A percentile compares a stretch with the other conserved stretches of the same genome.
phyloP scores from a whole-genome alignment of 2,888 invertebrate genomes.

The Phoronis australis region DNA sequence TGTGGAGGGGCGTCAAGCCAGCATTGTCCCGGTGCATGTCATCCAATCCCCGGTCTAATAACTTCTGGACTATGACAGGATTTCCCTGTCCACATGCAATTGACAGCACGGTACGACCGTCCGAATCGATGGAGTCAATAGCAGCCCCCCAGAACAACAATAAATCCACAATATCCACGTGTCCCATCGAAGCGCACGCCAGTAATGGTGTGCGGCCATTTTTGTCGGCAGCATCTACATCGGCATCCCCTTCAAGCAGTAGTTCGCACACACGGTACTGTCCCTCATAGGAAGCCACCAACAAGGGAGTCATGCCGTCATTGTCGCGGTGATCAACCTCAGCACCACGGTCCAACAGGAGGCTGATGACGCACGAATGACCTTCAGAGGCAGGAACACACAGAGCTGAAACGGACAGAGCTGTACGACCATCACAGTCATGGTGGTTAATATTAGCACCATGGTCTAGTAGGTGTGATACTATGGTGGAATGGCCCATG shows the following conservation, averaged over 20 bases:
- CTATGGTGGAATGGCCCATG: conserved; percentile 61
- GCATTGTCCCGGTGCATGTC: conserved; percentile 78
- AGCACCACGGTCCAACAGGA: conserved; percentile 44
- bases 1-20: conserved; percentile 95
- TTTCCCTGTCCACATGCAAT: conserved; percentile 53
- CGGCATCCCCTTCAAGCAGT: conserved; percentile 84
- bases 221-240: conserved; percentile 77
- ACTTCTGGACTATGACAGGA: conserved; percentile 80
- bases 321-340: conserved; percentile 49
- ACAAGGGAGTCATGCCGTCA: conserved; percentile 51
- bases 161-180: conserved; percentile 76
- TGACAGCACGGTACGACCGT: conserved; percentile 74
- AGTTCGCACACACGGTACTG: conserved; percentile 69
- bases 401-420: conserved; percentile 63
- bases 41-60: conserved; percentile 64
- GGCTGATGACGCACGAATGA: conserved; percentile 47
- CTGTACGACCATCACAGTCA: conserved; percentile 87
- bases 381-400: conserved; percentile 55
- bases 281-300: conserved; percentile 52
- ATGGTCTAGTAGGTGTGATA: conserved; percentile 57
- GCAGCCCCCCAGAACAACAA: conserved; percentile 93
- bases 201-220: conserved; percentile 44
- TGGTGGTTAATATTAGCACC: conserved; percentile 58
- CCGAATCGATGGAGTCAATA: conserved; percentile 88
- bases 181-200: conserved; percentile 81